phyloP scores from a whole-genome alignment of 2,888 invertebrate species.

The Argynnis bischoffii region DNA sequence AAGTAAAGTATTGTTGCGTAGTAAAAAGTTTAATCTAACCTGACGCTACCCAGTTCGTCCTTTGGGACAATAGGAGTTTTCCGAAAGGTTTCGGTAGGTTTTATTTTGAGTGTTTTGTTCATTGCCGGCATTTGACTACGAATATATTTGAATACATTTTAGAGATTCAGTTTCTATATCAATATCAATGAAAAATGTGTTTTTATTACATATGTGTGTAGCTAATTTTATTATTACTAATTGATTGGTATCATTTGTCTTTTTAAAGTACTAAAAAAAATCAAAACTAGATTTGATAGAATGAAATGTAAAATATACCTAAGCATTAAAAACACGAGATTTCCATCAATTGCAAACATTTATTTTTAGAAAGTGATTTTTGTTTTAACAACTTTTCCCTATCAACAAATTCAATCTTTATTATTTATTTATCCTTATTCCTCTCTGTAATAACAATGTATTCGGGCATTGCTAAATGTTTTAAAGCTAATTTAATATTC shows the following conservation, averaged over 20 bases:
- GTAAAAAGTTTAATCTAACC: slow-evolving; percentile 59
- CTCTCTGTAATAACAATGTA: slow-evolving; percentile 16
- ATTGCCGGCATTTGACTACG: slow-evolving; percentile 52
- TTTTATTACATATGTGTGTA: background rate
- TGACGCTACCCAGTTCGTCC: slow-evolving; percentile 50
- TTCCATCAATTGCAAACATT: slow-evolving; percentile 19
- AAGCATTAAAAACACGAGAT: slow-evolving; percentile 4
- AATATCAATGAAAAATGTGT: background rate
- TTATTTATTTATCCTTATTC: slow-evolving; percentile 20
- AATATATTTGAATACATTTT: slow-evolving; percentile 64
- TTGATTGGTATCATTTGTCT: too few relatives aligned
- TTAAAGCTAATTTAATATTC: slow-evolving; percentile 20
- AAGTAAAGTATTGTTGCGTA: slow-evolving; percentile 42
- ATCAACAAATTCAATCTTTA: slow-evolving; percentile 18
- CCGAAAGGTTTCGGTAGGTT: slow-evolving; percentile 54
- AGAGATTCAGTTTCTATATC: slow-evolving; percentile 21
- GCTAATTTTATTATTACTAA: too few relatives aligned
- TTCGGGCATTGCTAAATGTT: slow-evolving; percentile 13
- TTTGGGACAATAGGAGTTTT: slow-evolving; percentile 53
- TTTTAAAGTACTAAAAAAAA: background rate
- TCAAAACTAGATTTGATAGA: background rate
- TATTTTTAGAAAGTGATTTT: slow-evolving; percentile 16
- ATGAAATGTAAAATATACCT: background rate
- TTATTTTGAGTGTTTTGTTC: slow-evolving; percentile 56
- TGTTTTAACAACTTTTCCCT: slow-evolving; percentile 17